These are phyloP conservation scores for Acleris emargana DNA, from an alignment of 2,888 invertebrate species.

Conservation along the genomic window DNA sequence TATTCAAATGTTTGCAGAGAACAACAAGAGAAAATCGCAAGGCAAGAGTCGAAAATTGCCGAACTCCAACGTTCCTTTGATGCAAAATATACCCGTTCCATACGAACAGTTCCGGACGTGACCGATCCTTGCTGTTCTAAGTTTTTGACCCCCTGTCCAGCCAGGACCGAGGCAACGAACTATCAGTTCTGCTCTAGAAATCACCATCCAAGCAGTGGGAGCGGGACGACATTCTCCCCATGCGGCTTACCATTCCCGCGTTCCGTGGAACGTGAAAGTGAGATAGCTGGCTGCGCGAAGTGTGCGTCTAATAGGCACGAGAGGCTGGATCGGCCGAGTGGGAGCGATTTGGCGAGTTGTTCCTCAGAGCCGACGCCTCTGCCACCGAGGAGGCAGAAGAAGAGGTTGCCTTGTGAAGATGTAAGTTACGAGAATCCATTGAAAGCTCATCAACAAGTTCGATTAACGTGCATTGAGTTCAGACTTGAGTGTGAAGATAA, in stretches of 20 bases:
- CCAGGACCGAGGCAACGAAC: conserved; percentile 40
- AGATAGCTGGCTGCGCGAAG: conserved; percentile 15
- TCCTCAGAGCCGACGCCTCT: conserved; percentile 49
- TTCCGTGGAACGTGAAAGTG: conserved; percentile 1
- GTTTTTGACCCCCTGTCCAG: conserved; percentile 28
- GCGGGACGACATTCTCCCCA: conserved; percentile 36
- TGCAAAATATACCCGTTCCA: conserved; percentile 34
- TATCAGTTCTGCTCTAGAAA: conserved; percentile 17
- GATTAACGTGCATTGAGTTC: too few relatives aligned
- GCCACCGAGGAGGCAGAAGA: conserved; percentile 53
- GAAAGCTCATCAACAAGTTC: too few relatives aligned
- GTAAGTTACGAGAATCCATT: conserved; percentile 42
- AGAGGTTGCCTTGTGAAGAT: conserved; percentile 45
- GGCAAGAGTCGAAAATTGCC: conserved; percentile 54
- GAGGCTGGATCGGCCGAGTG: conserved; percentile 44
- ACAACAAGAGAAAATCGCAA: conserved; percentile 57
- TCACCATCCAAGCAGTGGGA: conserved; percentile 39
- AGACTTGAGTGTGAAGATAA: too few relatives aligned
- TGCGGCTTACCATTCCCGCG: conserved; percentile 4
- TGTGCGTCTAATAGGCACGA: conserved; percentile 36
- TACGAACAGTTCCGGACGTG: conserved; percentile 38
- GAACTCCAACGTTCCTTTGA: conserved; percentile 47
- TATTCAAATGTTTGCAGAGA: conserved; percentile 48
- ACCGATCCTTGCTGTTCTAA: conserved; percentile 47
- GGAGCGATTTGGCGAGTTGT: conserved; percentile 49